A percentile compares a stretch with the other conserved stretches of the same genome.
Evolutionary conservation across 2,113 vertebrate genomes (phyloP).

Genomic region (Maccullochella peelii): DNA sequence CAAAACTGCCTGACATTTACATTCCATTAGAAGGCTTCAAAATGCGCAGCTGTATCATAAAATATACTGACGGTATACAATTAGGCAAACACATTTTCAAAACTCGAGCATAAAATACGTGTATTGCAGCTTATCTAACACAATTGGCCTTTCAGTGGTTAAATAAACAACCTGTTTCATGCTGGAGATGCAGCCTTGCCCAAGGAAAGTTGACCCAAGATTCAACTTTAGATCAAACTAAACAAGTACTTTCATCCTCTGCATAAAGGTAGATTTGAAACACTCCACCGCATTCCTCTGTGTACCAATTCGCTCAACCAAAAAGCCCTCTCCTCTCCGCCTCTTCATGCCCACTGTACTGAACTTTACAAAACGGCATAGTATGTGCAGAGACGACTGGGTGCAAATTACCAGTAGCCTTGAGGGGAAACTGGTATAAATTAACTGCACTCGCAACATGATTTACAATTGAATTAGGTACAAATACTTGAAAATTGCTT

Average conservation of each 20-base stretch:
- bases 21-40: too few relatives aligned
- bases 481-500: conserved; percentile 63
- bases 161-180: background rate
- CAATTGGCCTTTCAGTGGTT: background rate
- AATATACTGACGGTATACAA: too few relatives aligned
- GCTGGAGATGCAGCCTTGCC: background rate
- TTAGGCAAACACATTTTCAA: background rate
- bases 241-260: background rate
- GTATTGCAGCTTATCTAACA: too few relatives aligned
- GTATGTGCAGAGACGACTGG: background rate
- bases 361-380: conserved; percentile 17
- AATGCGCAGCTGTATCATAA: too few relatives aligned
- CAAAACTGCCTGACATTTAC: too few relatives aligned
- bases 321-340: background rate
- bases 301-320: conserved; percentile 13
- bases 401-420: conserved; percentile 34
- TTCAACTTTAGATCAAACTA: background rate
- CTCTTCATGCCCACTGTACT: conserved; percentile 2
- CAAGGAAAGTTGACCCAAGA: background rate
- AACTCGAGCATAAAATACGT: background rate
- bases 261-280: background rate
- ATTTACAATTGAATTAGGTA: conserved; percentile 53
- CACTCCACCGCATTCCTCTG: background rate
- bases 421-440: conserved; percentile 53
- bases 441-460: conserved; percentile 38